These are phyloP conservation scores for Drosophila incognita DNA, from an alignment of 2,888 invertebrate species.

Conservation along the genomic window DNA sequence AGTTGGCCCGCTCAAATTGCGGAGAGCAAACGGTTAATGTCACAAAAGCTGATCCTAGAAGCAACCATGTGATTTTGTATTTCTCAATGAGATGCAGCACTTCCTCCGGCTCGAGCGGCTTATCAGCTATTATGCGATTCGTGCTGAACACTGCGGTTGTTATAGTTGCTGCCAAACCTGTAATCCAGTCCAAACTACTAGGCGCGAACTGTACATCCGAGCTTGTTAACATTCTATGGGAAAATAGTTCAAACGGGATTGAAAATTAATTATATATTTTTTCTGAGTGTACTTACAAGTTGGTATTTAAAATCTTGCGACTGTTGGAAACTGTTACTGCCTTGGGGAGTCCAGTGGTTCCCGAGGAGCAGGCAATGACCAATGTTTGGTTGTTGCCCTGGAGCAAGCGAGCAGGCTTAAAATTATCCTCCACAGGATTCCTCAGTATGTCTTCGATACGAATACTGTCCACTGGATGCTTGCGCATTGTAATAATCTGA, in stretches of 20 bases:
- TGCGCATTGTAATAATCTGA: constrained; percentile 35
- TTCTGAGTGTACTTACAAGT: constrained; percentile 14
- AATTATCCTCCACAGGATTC: constrained; percentile 17
- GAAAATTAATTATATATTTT: not conserved
- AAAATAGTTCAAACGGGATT: not conserved
- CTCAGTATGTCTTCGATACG: constrained; percentile 21
- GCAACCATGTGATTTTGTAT: constrained; percentile 41
- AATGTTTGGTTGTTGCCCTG: constrained; percentile 54
- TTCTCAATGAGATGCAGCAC: constrained; percentile 43
- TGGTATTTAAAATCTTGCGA: constrained; percentile 21
- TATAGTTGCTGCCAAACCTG: constrained; percentile 22
- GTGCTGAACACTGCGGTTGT: constrained; percentile 33
- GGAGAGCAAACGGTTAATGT: constrained; percentile 15
- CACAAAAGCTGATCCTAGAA: constrained; percentile 45
- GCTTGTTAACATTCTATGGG: constrained; percentile 14
- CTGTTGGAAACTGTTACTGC: constrained; percentile 47
- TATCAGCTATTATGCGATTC: constrained; percentile 35
- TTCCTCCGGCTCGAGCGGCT: constrained; percentile 37
- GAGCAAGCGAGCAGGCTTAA: constrained; percentile 36
- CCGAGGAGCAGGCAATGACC: constrained; percentile 68
- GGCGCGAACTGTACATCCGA: constrained; percentile 29
- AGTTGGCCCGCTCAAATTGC: not conserved
- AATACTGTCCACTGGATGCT: constrained; percentile 9
- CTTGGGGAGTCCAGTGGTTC: constrained; percentile 70
- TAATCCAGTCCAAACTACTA: constrained; percentile 33